These are phyloP conservation scores for Aplysina aerophoba DNA, from an alignment of 37 sponge, comb jelly and placozoan species.

Conservation along the genomic window DNA sequence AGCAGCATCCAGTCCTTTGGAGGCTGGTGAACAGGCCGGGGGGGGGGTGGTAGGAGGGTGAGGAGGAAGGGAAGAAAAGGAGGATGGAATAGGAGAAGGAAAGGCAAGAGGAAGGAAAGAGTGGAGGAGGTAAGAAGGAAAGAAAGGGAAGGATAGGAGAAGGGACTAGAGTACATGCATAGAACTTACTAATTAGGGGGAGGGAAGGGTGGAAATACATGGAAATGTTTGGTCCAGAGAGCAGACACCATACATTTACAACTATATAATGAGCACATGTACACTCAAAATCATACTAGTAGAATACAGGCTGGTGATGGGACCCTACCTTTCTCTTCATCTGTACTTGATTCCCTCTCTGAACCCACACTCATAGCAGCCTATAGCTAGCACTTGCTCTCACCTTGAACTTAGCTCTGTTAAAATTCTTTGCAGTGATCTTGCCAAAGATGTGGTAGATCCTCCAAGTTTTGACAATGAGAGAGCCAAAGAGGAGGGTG, in stretches of 20 bases:
- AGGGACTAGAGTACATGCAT: too few relatives aligned
- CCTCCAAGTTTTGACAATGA: constrained; percentile 1
- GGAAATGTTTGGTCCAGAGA: neutral
- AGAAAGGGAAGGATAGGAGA: too few relatives aligned
- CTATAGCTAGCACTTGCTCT: too few relatives aligned
- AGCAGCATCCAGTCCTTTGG: neutral
- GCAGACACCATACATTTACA: neutral
- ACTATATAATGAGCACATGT: neutral
- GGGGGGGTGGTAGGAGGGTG: too few relatives aligned
- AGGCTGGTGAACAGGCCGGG: neutral
- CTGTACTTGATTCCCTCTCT: too few relatives aligned
- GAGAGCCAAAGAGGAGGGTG: neutral
- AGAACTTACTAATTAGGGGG: too few relatives aligned
- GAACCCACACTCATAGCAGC: too few relatives aligned
- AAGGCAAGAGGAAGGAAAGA: too few relatives aligned
- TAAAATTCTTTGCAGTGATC: neutral
- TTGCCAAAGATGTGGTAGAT: neutral
- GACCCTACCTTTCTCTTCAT: neutral
- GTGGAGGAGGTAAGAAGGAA: too few relatives aligned
- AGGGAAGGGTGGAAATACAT: neutral
- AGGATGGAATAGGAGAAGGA: too few relatives aligned
- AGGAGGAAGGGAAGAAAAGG: neutral
- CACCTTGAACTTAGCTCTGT: too few relatives aligned
- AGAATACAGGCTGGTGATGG: neutral
- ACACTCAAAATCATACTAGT: neutral